Evolutionary conservation across 2,888 invertebrate genomes (phyloP).

Genomic region (Tenthredo amoena): DNA sequence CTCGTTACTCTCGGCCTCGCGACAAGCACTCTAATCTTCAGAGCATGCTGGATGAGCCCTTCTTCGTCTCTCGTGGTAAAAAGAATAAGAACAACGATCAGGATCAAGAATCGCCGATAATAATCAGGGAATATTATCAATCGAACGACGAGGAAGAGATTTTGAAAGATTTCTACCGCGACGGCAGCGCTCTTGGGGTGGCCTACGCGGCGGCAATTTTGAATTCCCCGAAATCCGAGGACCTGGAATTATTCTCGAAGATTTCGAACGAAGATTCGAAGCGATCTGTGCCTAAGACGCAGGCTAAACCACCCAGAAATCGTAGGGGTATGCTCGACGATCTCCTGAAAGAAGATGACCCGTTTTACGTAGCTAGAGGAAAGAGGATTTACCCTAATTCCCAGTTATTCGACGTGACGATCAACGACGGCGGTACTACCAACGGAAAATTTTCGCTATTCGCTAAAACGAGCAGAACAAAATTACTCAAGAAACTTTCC

Average conservation of each 20-base stretch:
- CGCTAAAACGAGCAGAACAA: conserved; percentile 3
- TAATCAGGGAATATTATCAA: not conserved
- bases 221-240: not conserved
- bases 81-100: conserved; percentile 46
- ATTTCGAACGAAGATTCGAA: not conserved
- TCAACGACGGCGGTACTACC: not conserved
- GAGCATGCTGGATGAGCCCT: conserved; percentile 64
- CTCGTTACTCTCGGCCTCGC: conserved; percentile 57
- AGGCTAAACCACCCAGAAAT: conserved; percentile 50
- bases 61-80: conserved; percentile 66
- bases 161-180: conserved; percentile 5
- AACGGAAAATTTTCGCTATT: conserved; percentile 14
- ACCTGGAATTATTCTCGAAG: not conserved
- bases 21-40: conserved; percentile 64
- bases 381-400: conserved; percentile 42
- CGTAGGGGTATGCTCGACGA: conserved; percentile 62
- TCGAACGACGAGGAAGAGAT: not conserved
- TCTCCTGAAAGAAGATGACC: conserved; percentile 62
- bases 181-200: not conserved
- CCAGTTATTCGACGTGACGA: not conserved
- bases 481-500: conserved; percentile 6
- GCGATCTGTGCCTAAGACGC: not conserved
- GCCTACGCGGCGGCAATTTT: not conserved
- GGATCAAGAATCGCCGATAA: not conserved
- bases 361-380: conserved; percentile 64